Evolutionary conservation across 1,140 invertebrate species (phyloP).

Genomic region (Araneus ventricosus): DNA sequence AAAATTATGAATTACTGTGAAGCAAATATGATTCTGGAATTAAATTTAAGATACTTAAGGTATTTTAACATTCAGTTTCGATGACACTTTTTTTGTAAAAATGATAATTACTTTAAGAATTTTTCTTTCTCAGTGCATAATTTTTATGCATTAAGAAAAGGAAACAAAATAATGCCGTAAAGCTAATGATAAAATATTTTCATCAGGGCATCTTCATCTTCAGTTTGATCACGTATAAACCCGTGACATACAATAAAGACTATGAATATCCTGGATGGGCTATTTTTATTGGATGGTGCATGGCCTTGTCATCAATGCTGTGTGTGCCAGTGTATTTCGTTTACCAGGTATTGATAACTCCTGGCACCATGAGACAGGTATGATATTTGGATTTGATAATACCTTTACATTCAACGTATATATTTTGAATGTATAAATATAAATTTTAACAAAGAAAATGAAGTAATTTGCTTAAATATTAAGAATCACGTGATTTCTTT

Average conservation of each 20-base stretch:
- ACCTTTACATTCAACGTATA: not conserved
- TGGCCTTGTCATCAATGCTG: slow-evolving; percentile 83
- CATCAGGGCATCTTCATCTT: slow-evolving; percentile 84
- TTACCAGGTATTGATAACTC: slow-evolving; percentile 80
- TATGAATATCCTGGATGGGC: slow-evolving; percentile 85
- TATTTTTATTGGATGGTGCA: slow-evolving; percentile 84
- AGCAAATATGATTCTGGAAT: too few relatives aligned
- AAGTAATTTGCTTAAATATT: too few relatives aligned
- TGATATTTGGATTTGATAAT: not conserved
- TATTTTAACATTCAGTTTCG: too few relatives aligned
- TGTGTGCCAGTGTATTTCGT: slow-evolving; percentile 84
- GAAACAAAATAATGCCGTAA: not conserved
- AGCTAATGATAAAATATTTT: not conserved
- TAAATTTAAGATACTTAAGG: too few relatives aligned
- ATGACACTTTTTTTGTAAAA: too few relatives aligned
- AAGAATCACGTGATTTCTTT: too few relatives aligned
- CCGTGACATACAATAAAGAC: slow-evolving; percentile 81
- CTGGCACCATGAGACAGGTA: slow-evolving; percentile 78
- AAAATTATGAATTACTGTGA: too few relatives aligned
- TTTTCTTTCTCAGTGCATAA: too few relatives aligned
- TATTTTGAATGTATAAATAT: too few relatives aligned
- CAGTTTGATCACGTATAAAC: slow-evolving; percentile 82
- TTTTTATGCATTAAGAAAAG: not conserved
- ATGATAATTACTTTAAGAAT: too few relatives aligned
- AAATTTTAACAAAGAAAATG: too few relatives aligned